Conservation (phyloP, 2,888 invertebrate species). For the Atethmia centrago region DNA sequence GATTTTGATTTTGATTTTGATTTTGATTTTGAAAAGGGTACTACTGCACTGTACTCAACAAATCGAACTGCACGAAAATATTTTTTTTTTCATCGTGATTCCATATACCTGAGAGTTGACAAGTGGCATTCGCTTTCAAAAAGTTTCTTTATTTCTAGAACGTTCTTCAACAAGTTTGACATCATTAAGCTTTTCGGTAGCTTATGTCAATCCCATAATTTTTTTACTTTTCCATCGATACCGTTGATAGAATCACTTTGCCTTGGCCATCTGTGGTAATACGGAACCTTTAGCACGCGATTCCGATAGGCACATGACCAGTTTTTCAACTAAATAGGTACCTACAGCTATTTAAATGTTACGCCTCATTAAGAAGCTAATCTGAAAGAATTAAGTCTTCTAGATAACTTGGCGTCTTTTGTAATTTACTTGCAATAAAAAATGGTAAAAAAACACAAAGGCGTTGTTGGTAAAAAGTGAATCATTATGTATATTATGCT, state of each 20-base stretch:
- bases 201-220: no score
- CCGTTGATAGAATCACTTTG: neutral
- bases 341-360: constrained; percentile 11
- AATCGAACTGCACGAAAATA: no score
- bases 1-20: no score
- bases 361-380: constrained; percentile 39
- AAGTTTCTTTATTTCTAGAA: neutral
- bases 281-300: neutral
- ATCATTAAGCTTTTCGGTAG: neutral
- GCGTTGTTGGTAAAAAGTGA: constrained; percentile 21
- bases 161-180: neutral
- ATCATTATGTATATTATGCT: constrained; percentile 51
- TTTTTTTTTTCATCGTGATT: neutral
- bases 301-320: neutral
- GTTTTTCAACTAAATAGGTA: constrained; percentile 19
- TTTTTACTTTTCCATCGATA: neutral
- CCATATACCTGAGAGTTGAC: neutral
- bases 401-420: constrained; percentile 6
- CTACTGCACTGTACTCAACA: no score
- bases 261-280: neutral
- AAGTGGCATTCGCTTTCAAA: neutral
- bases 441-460: constrained; percentile 15
- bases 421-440: constrained; percentile 35
- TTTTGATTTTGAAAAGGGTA: no score
- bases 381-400: constrained; percentile 43